Conservation (phyloP, 2,113 vertebrate species). For the Bubalus kerabau region DNA sequence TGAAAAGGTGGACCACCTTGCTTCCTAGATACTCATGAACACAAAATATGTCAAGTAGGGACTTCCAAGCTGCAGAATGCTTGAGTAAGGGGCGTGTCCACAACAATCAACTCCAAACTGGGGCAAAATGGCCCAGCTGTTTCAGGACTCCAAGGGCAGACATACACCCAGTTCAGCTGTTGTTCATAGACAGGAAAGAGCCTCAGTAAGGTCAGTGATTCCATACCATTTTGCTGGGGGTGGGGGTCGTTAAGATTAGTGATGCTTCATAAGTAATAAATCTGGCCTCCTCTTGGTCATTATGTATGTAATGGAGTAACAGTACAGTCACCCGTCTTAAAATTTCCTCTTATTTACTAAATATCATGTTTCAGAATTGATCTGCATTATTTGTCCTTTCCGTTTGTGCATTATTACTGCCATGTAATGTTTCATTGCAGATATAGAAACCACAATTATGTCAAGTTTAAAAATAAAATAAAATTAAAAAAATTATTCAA, state of each 20-base stretch:
- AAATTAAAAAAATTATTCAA: background rate
- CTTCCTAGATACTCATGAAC: background rate
- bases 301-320: background rate
- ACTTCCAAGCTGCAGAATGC: background rate
- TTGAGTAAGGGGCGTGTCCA: background rate
- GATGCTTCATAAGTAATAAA: background rate
- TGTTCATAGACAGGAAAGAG: background rate
- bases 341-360: background rate
- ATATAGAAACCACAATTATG: background rate
- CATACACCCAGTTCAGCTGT: background rate
- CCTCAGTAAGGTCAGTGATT: background rate
- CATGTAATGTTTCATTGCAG: background rate
- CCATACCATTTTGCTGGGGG: rapidly evolving
- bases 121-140: too few species aligned
- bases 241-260: background rate
- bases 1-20: background rate
- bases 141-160: background rate
- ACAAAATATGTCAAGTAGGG: background rate
- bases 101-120: background rate
- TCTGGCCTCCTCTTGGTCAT: background rate
- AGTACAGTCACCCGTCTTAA: background rate
- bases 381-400: background rate
- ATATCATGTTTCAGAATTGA: background rate
- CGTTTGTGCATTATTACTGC: background rate
- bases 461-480: background rate